Evolutionary conservation across 1,140 invertebrate species (phyloP), one percentile per base, ranked within the genome.

Genomic region (Cydia fagiglandana): DNA sequence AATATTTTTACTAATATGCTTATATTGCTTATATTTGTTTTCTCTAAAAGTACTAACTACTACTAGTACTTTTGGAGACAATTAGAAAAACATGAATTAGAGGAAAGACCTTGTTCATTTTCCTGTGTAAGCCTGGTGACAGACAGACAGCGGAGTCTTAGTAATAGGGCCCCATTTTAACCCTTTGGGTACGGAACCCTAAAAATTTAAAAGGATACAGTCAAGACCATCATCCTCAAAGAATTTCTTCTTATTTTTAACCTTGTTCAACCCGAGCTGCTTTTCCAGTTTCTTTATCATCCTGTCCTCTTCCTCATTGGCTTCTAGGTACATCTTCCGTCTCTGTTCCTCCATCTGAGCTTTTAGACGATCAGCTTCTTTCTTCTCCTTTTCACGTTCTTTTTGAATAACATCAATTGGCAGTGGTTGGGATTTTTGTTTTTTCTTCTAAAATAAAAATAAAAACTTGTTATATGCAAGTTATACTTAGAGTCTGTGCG

Each of bases 181-280:
- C 24, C 24, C 24, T 24, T 24, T 24, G 24, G 24, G 24, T 24
- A 24, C 24, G 24, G 24, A 24, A 24, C 24, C 24, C 24, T 24
- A 76, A 78, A 45, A 20, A 77, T 74, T 45, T 1, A 45, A 45
- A 95, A 96, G 94, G 94, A 97, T 97, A 97, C 97, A 98, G 86
- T 98, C 97, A 38, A 98, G 93, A 2, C 97, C 97, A 94, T 98
- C 97, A 73, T 94, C 93, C 56, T 94, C 86, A 92, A 98, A 98
- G 78, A 95, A 96, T 83, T 96, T 96, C 6, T 97, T 96, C 50
- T 96, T 93, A 73, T 94, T 94, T 84, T 97, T 97, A 38, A 93
- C 94, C 84, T 96, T 97, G 83, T 98, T 97, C 4, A 99, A 83
- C 80, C 96, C 96, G 1, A 99, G 90, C 86, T 96, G 95, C 88